Evolutionary conservation across 2,888 invertebrate genomes (phyloP).

Genomic region (Ferrisia virgata): DNA sequence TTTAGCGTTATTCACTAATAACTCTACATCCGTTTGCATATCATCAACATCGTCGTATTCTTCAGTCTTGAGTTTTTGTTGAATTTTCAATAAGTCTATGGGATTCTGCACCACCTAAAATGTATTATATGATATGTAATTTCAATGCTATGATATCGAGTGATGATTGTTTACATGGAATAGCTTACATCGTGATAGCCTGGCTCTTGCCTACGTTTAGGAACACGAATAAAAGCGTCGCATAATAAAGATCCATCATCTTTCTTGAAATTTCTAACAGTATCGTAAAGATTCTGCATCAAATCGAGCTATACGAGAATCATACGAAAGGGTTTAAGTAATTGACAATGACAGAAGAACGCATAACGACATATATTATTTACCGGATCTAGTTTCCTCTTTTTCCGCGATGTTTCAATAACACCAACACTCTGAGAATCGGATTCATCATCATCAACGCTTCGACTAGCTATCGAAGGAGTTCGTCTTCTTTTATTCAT

Average conservation of each 20-base stretch:
- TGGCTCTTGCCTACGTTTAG: conserved; percentile 88
- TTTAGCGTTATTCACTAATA: conserved; percentile 90
- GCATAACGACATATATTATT: no score
- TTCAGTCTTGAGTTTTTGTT: conserved; percentile 94
- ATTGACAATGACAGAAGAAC: no score
- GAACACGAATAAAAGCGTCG: conserved; percentile 91
- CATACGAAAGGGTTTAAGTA: no score
- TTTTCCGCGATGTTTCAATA: conserved; percentile 58
- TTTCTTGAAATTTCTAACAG: conserved; percentile 83
- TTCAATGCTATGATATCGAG: not conserved
- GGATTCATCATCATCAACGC: conserved; percentile 69
- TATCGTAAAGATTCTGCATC: conserved; percentile 90
- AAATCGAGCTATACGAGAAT: conserved; percentile 66
- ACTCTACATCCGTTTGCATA: conserved; percentile 81
- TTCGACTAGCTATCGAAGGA: conserved; percentile 76
- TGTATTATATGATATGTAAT: conserved; percentile 45
- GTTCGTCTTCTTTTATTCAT: conserved; percentile 80
- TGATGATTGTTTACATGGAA: not conserved
- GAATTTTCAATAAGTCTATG: conserved; percentile 90
- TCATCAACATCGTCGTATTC: conserved; percentile 94
- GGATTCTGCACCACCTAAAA: conserved; percentile 81
- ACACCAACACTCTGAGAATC: conserved; percentile 55
- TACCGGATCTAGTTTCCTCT: conserved; percentile 74
- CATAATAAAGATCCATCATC: conserved; percentile 87
- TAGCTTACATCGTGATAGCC: conserved; percentile 71